These are phyloP conservation scores for Allolobophora icterica DNA, from an alignment of 2,888 invertebrate species.

Conservation along the genomic window DNA sequence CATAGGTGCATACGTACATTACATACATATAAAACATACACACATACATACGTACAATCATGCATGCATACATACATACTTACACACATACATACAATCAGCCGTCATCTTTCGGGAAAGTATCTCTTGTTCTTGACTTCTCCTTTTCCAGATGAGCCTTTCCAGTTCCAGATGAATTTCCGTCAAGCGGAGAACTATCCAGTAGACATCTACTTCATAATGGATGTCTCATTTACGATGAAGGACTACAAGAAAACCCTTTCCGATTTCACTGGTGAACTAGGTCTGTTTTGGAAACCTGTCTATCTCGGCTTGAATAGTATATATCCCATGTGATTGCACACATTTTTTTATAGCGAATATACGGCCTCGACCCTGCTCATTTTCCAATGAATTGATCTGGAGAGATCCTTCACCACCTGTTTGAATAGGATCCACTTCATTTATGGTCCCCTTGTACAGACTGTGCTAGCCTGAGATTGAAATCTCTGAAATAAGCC, in stretches of 20 bases:
- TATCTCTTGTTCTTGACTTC: not conserved
- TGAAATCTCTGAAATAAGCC: too few relatives aligned
- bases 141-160: not conserved
- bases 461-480: too few relatives aligned
- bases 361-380: too few relatives aligned
- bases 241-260: not conserved
- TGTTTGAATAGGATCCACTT: too few relatives aligned
- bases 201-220: not conserved
- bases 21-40: not conserved
- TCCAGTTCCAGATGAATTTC: not conserved
- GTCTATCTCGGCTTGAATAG: too few relatives aligned
- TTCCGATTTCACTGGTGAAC: not conserved
- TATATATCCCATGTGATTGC: too few relatives aligned
- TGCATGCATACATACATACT: not conserved
- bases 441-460: too few relatives aligned
- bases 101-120: too few relatives aligned
- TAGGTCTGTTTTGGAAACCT: too few relatives aligned
- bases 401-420: too few relatives aligned
- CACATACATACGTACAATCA: not conserved
- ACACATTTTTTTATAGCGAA: too few relatives aligned
- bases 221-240: constrained; percentile 1
- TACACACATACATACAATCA: not conserved
- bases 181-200: not conserved
- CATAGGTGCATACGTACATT: not conserved
- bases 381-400: too few relatives aligned